Base-by-base conservation (phyloP, 1,140 invertebrate species). In the Drosophila novamexicana region DNA sequence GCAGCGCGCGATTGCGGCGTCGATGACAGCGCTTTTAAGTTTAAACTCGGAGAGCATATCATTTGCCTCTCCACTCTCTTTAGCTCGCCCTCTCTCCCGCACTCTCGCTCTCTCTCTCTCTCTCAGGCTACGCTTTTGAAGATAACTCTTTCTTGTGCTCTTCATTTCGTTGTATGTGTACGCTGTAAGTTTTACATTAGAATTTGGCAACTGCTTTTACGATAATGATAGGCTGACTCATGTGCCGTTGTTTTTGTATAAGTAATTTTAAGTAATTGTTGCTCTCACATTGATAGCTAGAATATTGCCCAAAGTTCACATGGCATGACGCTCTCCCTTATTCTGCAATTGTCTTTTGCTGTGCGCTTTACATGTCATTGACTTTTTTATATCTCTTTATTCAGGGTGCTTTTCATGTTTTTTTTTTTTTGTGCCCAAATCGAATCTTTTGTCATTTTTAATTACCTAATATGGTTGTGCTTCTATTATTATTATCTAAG, bases 391-490 rank as follows among this genome's bases (percentile, higher is more conserved):
- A 18, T 73, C 47, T 44, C 59, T 63, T 50, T 52, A 74, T 52
- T 49, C 65, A 49, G 50, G 45, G 49, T 54, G 57, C 62, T 71
- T 64, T 68, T 53, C 54, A 3, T 40, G 52, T 65, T 68, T 64
- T 68, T 53, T 59, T 22, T 40, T 62, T 50, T 65, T 66, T 18
- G 52, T 47, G 49, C 14, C 47, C 63, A 42, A 85, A 67, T 71
- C 56, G 76, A 88, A 80, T 63, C 79, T 89, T 88, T 88, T 89
- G 77, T 88, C 73, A 81, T 89, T 89, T 70, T 88, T 81, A 88
- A 89, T 89, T 88, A 63, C 74, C 50, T 77, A 80, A 89, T 80
- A 52, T 69, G 72, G 70, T 65, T 69, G 67, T 69, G 67, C 54
- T 79, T 67, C 61, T 72, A 56, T 65, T 59, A 62, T 66, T 54